Evolutionary conservation across 2,888 invertebrate genomes (phyloP).

Genomic region (Chirona hameri): DNA sequence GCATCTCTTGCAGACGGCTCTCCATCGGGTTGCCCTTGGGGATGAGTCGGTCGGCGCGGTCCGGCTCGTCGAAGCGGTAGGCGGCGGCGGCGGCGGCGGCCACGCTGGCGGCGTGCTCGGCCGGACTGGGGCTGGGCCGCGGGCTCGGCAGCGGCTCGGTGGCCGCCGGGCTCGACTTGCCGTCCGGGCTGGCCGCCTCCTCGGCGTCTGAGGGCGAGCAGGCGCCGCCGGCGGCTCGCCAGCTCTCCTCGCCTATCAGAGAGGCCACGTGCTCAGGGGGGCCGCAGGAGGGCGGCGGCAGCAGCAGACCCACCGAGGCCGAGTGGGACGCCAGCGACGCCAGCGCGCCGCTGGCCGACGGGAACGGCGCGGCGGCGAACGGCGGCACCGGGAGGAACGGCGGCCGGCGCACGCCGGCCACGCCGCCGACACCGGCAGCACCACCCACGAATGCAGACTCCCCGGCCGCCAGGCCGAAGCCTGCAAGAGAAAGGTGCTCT

Average conservation of each 20-base stretch:
- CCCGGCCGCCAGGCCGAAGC: neutral
- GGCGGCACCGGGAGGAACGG: neutral
- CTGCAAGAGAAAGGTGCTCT: conserved; percentile 6
- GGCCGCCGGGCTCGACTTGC: neutral
- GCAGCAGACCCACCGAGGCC: neutral
- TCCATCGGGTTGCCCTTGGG: conserved; percentile 93
- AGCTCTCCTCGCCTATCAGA: conserved; percentile 4
- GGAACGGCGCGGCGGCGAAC: neutral
- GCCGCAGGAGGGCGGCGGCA: neutral
- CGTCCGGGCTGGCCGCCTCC: neutral
- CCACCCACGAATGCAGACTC: conserved; percentile 2
- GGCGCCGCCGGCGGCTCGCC: neutral
- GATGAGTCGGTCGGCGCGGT: conserved; percentile 63
- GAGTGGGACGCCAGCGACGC: conserved; percentile 12
- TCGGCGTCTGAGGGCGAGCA: neutral
- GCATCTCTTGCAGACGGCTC: conserved; percentile 85
- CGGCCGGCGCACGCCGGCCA: neutral
- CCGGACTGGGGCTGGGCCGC: neutral
- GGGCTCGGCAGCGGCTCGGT: neutral
- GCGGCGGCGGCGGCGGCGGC: conserved; percentile 24
- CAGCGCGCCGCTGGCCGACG: conserved; percentile 14
- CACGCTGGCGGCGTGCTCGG: neutral
- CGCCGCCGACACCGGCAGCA: neutral
- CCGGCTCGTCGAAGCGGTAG: conserved; percentile 45
- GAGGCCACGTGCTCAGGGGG: neutral